Conservation (phyloP, 2,888 invertebrate species). For the Notodonta dromedarius region DNA sequence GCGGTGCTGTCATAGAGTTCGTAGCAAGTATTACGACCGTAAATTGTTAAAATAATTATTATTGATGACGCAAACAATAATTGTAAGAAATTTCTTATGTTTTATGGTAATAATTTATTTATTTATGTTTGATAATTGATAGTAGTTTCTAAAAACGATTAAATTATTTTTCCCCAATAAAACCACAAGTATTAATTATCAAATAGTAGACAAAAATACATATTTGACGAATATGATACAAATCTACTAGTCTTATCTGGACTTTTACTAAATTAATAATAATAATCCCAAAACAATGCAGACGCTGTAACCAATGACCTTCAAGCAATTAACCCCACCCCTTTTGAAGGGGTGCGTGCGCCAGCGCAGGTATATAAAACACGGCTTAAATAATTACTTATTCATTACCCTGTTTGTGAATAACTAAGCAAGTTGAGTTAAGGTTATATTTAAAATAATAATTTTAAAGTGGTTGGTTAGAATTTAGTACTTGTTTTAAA, state of each 20-base stretch:
- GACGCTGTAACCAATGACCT: slow-evolving; percentile 7
- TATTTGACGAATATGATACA: no score
- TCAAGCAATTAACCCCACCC: slow-evolving; percentile 18
- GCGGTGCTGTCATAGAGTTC: background rate
- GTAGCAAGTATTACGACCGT: background rate
- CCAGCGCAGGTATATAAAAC: slow-evolving; percentile 26
- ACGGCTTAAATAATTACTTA: background rate
- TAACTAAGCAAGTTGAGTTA: background rate
- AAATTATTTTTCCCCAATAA: no score
- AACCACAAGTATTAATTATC: no score
- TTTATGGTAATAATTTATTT: no score
- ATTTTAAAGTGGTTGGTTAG: background rate
- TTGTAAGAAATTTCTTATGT: no score
- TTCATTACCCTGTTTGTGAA: slow-evolving; percentile 11
- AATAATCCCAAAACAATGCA: slow-evolving; percentile 10
- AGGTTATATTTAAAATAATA: background rate
- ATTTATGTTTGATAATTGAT: no score
- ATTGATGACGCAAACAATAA: background rate
- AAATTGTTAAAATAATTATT: background rate
- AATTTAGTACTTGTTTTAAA: background rate
- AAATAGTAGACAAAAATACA: no score
- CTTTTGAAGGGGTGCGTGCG: slow-evolving; percentile 19
- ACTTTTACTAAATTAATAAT: slow-evolving; percentile 7
- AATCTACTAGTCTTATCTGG: background rate
- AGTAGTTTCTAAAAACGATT: no score